Evolutionary conservation across 2,888 invertebrate species (phyloP), one percentile per base, ranked within the genome.

Genomic region (Euzophera pinguis): DNA sequence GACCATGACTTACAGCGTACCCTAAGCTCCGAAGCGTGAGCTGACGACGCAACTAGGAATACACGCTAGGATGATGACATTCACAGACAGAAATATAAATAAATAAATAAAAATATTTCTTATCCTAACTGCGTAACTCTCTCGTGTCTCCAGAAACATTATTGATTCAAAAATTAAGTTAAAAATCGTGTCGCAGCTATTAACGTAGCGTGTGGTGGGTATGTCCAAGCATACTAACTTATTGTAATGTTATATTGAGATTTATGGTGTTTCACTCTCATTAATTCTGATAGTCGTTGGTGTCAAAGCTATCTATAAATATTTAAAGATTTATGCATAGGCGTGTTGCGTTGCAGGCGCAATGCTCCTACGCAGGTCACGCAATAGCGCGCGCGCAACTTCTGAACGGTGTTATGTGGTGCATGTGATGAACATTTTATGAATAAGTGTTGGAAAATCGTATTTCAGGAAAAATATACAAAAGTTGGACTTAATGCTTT

Each of bases 331-430:
- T 67, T 66, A 65, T 65, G 49, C 47, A 41, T 47, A 45, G 53
- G 52, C 56, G 52, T 38, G 49, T 39, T 22, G 49, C 47, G 22
- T 22, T 22, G 50, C 10, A 14, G 16, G 61, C 47, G 57, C 55
- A 53, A 41, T 57, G 57, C 69, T 54, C 70, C 69, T 60, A 71
- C 71, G 57, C 57, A 50, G 66, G 61, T 67, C 70, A 70, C 61
- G 69, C 67, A 60, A 66, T 59, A 57, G 49, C 53, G 58, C 58
- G 49, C 53, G 58, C 58, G 58, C 61, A 57, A 60, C 55, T 63
- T 61, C 60, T 60, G 63, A 55, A 52, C 50, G 41, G 41, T 47
- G 38, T 22, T 3, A 13, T n/a, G 13, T 53, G 54, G 59, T 35
- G 10, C 17, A 58, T 56, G 51, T 39, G 16, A 43, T 7, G 27